Evolutionary conservation across 2,797 vertebrate species (phyloP).

Genomic region (Siniperca obscura): DNA sequence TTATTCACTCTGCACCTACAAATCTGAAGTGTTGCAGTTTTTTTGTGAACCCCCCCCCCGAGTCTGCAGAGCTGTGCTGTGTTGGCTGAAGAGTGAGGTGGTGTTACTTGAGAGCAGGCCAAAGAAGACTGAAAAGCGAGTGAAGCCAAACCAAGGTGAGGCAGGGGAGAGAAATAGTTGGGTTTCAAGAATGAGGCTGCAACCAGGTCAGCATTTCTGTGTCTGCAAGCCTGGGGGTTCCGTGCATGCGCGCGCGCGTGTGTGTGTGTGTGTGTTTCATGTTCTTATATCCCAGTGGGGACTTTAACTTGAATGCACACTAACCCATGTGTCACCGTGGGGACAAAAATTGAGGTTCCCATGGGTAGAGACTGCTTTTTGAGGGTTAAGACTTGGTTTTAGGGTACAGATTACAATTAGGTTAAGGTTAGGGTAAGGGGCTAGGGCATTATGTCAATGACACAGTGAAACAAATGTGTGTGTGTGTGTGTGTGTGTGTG

Average conservation of each 20-base stretch:
- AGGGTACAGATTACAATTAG: too few species aligned
- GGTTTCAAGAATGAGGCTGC: slow-evolving; percentile 52
- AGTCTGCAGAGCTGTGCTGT: slow-evolving; percentile 45
- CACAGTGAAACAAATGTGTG: not conserved
- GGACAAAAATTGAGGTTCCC: too few species aligned
- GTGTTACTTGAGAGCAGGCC: not conserved
- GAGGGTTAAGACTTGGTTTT: too few species aligned
- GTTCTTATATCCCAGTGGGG: too few species aligned
- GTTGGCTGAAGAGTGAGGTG: slow-evolving; percentile 28
- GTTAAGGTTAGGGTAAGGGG: too few species aligned
- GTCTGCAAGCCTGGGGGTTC: slow-evolving; percentile 51
- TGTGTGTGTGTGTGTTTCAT: slow-evolving; percentile 13
- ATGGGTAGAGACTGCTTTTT: too few species aligned
- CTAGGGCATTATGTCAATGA: too few species aligned
- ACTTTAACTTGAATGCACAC: too few species aligned
- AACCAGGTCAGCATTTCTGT: slow-evolving; percentile 74
- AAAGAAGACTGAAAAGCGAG: slow-evolving; percentile 28
- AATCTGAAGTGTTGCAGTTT: slow-evolving; percentile 46
- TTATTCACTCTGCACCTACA: slow-evolving; percentile 23
- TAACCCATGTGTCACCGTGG: too few species aligned
- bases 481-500: slow-evolving; percentile 33
- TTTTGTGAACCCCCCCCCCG: not conserved
- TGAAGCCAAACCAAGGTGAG: slow-evolving; percentile 44
- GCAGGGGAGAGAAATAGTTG: slow-evolving; percentile 28
- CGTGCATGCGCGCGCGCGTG: slow-evolving; percentile 23